Percentiles rank a stretch among this genome's conserved stretches.
Evolutionary conservation across 2,888 invertebrate species (phyloP).

Genomic region (Graphium colonna): DNA sequence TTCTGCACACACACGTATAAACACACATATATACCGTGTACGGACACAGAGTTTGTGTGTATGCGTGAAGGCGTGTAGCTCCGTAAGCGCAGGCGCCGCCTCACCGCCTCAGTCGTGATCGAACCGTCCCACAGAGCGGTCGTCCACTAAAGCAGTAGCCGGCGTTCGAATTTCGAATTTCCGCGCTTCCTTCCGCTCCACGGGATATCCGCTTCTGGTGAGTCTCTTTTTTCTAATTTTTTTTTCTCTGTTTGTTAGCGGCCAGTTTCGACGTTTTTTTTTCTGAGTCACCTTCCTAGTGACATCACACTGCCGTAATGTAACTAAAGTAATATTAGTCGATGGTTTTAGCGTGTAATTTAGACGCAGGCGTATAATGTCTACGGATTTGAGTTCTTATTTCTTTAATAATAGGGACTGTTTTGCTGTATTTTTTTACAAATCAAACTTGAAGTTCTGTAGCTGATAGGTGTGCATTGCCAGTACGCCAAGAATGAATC

Average conservation of each 20-base stretch:
- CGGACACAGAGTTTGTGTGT: conserved; percentile 31
- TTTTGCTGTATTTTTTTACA: neutral
- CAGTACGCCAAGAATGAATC: conserved; percentile 13
- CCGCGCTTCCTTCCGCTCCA: conserved; percentile 57
- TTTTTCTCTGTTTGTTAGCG: conserved; percentile 43
- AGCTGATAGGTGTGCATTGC: conserved; percentile 19
- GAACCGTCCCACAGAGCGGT: conserved; percentile 45
- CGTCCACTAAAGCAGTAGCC: conserved; percentile 35
- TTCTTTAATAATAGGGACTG: neutral
- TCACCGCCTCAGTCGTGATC: conserved; percentile 51
- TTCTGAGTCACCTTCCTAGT: conserved; percentile 34
- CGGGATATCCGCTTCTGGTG: conserved; percentile 58
- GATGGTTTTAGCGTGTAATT: conserved; percentile 23
- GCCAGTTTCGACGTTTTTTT: conserved; percentile 49
- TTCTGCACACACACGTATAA: conserved; percentile 38
- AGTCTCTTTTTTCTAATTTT: conserved; percentile 39
- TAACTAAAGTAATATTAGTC: conserved; percentile 22
- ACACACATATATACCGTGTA: conserved; percentile 30
- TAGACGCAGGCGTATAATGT: conserved; percentile 1
- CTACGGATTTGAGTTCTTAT: neutral
- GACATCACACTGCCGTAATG: conserved; percentile 31
- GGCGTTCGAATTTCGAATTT: conserved; percentile 41
- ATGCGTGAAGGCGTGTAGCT: conserved; percentile 59
- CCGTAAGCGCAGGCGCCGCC: conserved; percentile 63
- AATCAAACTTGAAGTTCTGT: conserved; percentile 2